Conservation (phyloP, 2,797 vertebrate species). For the Hybognathus amarus region DNA sequence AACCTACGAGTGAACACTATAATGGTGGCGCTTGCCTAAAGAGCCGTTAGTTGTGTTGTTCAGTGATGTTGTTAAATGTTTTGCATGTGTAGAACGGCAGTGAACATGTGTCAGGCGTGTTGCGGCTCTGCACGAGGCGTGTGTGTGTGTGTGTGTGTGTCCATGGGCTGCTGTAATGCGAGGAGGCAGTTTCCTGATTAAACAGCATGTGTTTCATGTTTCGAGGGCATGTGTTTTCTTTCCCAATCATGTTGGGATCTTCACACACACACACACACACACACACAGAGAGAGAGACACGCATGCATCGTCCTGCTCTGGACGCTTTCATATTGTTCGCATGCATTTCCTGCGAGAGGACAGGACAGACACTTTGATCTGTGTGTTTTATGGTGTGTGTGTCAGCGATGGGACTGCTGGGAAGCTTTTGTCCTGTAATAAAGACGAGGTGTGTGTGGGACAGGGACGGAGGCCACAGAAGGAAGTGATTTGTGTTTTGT, state of each 20-base stretch:
- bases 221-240: conserved; percentile 71
- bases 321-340: conserved; percentile 70
- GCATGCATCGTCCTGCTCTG: conserved; percentile 46
- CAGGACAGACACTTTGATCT: conserved; percentile 70
- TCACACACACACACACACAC: conserved; percentile 15
- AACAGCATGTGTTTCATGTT: conserved; percentile 70
- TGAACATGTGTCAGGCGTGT: conserved; percentile 19
- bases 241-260: conserved; percentile 66
- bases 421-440: conserved; percentile 80
- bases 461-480: conserved; percentile 59
- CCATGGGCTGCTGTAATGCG: conserved; percentile 14
- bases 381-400: conserved; percentile 74
- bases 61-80: background rate
- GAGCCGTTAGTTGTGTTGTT: background rate
- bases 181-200: conserved; percentile 23
- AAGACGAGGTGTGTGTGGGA: conserved; percentile 70
- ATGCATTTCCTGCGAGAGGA: conserved; percentile 66
- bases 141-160: conserved; percentile 14
- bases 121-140: conserved; percentile 16
- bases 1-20: background rate
- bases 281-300: too few species aligned
- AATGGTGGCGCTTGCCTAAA: background rate
- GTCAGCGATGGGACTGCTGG: conserved; percentile 64
- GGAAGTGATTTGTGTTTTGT: conserved; percentile 44
- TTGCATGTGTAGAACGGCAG: conserved; percentile 50